These are phyloP conservation scores for Borostomias antarcticus DNA, from an alignment of 2,797 vertebrate genomes.

Conservation along the genomic window DNA sequence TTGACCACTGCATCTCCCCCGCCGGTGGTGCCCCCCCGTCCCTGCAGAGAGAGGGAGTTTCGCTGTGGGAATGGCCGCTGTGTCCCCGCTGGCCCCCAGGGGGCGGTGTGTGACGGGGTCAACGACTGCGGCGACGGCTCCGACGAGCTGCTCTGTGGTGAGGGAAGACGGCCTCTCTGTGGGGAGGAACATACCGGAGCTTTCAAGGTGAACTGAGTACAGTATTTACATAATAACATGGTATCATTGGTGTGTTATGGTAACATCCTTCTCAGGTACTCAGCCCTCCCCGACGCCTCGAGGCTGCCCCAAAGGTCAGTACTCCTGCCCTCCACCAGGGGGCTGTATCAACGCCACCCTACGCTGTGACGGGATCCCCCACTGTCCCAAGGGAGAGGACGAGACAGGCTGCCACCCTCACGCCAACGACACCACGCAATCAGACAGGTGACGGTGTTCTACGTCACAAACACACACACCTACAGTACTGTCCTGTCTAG, in stretches of 20 bases:
- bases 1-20: conserved; percentile 46
- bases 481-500: too few relatives aligned
- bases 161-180: conserved; percentile 19
- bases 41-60: conserved; percentile 69
- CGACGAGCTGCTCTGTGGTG: conserved; percentile 75
- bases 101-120: conserved; percentile 71
- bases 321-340: conserved; percentile 77
- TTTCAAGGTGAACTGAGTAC: too few relatives aligned
- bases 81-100: conserved; percentile 66
- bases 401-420: conserved; percentile 72
- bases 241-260: too few relatives aligned
- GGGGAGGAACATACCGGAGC: too few relatives aligned
- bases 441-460: conserved; percentile 63
- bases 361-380: conserved; percentile 74
- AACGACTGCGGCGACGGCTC: conserved; percentile 77
- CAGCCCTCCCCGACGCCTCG: conserved; percentile 55
- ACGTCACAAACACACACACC: background rate
- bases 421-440: conserved; percentile 39
- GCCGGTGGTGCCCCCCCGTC: conserved; percentile 9
- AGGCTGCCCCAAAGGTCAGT: conserved; percentile 74
- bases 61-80: conserved; percentile 78
- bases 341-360: conserved; percentile 67
- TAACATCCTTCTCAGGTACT: conserved; percentile 61
- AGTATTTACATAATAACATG: too few relatives aligned
- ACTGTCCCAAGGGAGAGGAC: conserved; percentile 81